Evolutionary conservation across 2,888 invertebrate genomes (phyloP).

Genomic region (Spisula solida): DNA sequence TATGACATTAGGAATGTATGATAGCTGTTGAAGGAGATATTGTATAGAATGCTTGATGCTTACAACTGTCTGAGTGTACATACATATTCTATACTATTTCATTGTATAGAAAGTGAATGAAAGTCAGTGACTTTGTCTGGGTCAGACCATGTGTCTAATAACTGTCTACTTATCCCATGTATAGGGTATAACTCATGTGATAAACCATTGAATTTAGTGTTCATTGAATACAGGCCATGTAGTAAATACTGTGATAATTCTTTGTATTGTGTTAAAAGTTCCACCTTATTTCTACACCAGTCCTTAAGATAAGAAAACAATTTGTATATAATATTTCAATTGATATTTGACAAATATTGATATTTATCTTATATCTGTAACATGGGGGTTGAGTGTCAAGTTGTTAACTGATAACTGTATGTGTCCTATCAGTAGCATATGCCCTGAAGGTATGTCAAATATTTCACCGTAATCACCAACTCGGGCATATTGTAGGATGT

Average conservation of each 20-base stretch:
- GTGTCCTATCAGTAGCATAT: constrained; percentile 52
- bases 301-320: neutral
- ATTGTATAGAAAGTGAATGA: neutral
- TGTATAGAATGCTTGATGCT: too few species aligned
- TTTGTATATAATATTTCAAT: constrained; percentile 21
- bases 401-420: constrained; percentile 1
- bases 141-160: neutral
- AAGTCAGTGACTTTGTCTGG: neutral
- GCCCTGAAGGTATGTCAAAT: constrained; percentile 52
- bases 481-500: too few species aligned
- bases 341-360: constrained; percentile 57
- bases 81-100: neutral
- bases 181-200: neutral
- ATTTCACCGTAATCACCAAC: constrained; percentile 19
- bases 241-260: neutral
- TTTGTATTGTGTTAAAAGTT: neutral
- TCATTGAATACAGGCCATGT: neutral
- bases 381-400: constrained; percentile 48
- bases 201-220: neutral
- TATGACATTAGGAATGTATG: too few species aligned
- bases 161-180: neutral
- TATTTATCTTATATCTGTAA: constrained; percentile 55
- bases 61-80: neutral
- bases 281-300: neutral
- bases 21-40: too few species aligned